Evolutionary conservation across 2,113 vertebrate genomes (phyloP).

Genomic region (Colaptes auratus): DNA sequence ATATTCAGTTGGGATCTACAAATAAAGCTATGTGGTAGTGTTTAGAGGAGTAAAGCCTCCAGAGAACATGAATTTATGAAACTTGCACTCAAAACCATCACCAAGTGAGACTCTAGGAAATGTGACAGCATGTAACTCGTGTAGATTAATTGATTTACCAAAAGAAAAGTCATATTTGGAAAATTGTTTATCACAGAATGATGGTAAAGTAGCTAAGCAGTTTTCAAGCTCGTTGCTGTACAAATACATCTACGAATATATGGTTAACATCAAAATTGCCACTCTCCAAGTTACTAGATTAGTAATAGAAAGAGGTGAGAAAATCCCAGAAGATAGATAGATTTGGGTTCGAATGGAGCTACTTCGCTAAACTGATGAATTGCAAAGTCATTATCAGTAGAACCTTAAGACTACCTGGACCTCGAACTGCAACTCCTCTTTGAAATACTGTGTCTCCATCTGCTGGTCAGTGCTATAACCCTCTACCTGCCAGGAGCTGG

Average conservation of each 20-base stretch:
- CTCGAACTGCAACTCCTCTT: not conserved
- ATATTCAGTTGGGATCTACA: not conserved
- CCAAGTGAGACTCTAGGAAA: not conserved
- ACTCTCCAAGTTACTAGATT: not conserved
- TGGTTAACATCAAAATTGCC: not conserved
- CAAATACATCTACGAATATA: not conserved
- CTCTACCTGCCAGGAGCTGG: not conserved
- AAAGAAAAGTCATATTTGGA: not conserved
- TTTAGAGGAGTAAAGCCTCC: not conserved
- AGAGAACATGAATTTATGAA: not conserved
- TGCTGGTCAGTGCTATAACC: conserved; percentile 69
- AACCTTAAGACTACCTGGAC: not conserved
- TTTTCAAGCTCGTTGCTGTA: not conserved
- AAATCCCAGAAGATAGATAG: not conserved
- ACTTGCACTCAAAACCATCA: not conserved
- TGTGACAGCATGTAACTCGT: not conserved
- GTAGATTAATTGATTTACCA: not conserved
- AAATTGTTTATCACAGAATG: not conserved
- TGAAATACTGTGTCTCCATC: conserved; percentile 82
- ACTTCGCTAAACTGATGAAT: not conserved
- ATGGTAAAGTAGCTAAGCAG: not conserved
- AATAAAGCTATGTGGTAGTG: not conserved
- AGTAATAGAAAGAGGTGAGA: conserved; percentile 13
- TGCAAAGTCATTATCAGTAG: not conserved
- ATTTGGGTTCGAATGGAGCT: not conserved